These are phyloP conservation scores for Lepus oiostolus DNA, from an alignment of 2,797 vertebrate genomes.

Conservation along the genomic window DNA sequence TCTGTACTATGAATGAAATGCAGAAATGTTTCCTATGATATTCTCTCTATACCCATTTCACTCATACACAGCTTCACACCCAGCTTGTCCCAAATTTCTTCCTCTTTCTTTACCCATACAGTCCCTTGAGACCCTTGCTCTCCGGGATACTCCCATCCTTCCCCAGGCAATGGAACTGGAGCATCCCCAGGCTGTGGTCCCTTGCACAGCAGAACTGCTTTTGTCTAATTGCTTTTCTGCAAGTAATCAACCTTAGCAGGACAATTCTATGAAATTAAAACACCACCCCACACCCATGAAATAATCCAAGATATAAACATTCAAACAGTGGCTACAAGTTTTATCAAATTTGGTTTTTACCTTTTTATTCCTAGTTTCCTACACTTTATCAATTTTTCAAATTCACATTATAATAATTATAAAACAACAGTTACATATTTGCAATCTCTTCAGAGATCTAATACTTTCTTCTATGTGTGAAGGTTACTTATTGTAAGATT, in stretches of 20 bases:
- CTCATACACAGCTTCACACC: neutral
- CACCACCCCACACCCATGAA: neutral
- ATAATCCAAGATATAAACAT: neutral
- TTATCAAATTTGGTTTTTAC: neutral
- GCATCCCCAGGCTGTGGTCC: accelerated
- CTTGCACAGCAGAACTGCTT: accelerated
- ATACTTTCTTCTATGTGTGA: neutral
- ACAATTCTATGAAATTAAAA: neutral
- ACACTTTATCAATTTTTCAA: constrained; percentile 5
- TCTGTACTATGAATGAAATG: neutral
- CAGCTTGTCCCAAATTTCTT: neutral
- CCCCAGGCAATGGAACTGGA: accelerated
- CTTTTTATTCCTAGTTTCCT: neutral
- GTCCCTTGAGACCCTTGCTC: accelerated
- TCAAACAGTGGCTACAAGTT: neutral
- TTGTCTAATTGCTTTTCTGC: neutral
- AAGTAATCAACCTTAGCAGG: neutral
- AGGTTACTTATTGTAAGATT: neutral
- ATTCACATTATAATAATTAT: neutral
- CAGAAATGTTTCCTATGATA: neutral
- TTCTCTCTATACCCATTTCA: neutral
- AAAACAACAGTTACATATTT: constrained; percentile 16
- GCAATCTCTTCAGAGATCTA: neutral
- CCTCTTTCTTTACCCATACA: neutral
- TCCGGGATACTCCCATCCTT: accelerated